Base-by-base conservation (phyloP, 2,888 invertebrate genomes). In the Plagiodera versicolora region DNA sequence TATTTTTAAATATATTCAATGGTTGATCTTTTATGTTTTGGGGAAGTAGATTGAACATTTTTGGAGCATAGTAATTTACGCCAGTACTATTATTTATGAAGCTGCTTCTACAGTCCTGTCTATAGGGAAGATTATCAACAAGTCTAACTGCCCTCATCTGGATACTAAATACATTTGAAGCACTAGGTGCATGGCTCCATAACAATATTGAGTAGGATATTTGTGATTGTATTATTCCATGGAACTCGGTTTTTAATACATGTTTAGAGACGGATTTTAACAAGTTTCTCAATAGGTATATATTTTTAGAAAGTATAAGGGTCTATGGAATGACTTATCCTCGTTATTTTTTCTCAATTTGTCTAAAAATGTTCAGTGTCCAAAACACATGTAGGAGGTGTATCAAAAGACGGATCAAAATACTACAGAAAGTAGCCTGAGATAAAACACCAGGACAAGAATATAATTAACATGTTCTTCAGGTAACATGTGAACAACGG, bases 271-370 rank as follows among this genome's bases (percentile, higher is more conserved):
- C 47, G 47, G 47, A 47, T 17, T 47, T 47, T 19, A 18, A 11
- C 20, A 47, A 47, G 17, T 47, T 47, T 47, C 47, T 47, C 47
- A 47, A 47, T 47, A 47, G 47, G 47, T 47, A 47, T 47, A 19
- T 47, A 19, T 19, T 47, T 47, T 47, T 47, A 9, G 19, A 47
- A 47, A 47, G 47, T 47, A n/a, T n/a, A n/a, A n/a, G n/a, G n/a
- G n/a, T n/a, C n/a, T n/a, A n/a, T n/a, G n/a, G n/a, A n/a, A n/a
- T n/a, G n/a, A n/a, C n/a, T n/a, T n/a, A n/a, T n/a, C n/a, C n/a
- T n/a, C n/a, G n/a, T n/a, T n/a, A n/a, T n/a, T n/a, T n/a, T n/a
- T n/a, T n/a, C n/a, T n/a, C n/a, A n/a, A n/a, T n/a, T n/a, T n/a
- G n/a, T n/a, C n/a, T n/a, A n/a, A n/a, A n/a, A n/a, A n/a, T n/a